phyloP scores from a whole-genome alignment of 2,797 vertebrate genomes.

The Arrhamphus sclerolepis region DNA sequence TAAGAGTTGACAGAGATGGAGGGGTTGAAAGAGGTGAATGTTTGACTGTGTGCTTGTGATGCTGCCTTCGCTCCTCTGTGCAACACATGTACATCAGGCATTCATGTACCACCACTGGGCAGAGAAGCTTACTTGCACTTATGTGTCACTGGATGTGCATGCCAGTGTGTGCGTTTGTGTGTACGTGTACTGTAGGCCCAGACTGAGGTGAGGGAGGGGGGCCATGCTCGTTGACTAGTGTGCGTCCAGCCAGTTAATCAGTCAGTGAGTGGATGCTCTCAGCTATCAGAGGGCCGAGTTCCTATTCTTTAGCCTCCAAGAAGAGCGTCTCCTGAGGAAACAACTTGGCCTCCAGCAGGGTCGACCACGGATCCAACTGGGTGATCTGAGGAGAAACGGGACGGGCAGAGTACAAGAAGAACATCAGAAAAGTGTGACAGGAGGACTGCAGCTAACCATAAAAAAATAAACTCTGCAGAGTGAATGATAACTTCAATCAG shows the following conservation, averaged over 20 bases:
- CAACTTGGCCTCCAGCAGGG: conserved; percentile 95
- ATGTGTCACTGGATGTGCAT: conserved; percentile 72
- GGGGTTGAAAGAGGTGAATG: conserved; percentile 51
- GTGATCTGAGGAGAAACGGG: conserved; percentile 84
- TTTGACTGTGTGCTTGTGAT: conserved; percentile 91
- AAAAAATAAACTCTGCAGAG: not conserved
- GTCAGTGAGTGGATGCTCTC: conserved; percentile 56
- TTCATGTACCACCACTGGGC: conserved; percentile 73
- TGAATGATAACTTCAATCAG: not conserved
- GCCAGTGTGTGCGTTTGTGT: conserved; percentile 78
- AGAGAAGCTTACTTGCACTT: conserved; percentile 77
- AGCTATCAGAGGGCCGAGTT: conserved; percentile 36
- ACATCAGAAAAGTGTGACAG: not conserved
- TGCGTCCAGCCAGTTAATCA: conserved; percentile 72
- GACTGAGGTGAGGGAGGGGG: conserved; percentile 40
- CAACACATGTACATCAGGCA: conserved; percentile 73
- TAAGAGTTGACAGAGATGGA: conserved; percentile 6
- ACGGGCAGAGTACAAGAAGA: not conserved
- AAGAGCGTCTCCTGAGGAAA: conserved; percentile 99
- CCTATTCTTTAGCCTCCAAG: conserved; percentile 96
- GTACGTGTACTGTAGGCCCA: conserved; percentile 80
- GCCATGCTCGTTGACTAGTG: conserved; percentile 78
- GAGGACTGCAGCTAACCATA: too few species aligned
- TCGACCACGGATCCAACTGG: conserved; percentile 92
- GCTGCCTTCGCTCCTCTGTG: conserved; percentile 78